Evolutionary conservation across 2,888 invertebrate species (phyloP).

Genomic region (Poecilobothrus nobilitatus): DNA sequence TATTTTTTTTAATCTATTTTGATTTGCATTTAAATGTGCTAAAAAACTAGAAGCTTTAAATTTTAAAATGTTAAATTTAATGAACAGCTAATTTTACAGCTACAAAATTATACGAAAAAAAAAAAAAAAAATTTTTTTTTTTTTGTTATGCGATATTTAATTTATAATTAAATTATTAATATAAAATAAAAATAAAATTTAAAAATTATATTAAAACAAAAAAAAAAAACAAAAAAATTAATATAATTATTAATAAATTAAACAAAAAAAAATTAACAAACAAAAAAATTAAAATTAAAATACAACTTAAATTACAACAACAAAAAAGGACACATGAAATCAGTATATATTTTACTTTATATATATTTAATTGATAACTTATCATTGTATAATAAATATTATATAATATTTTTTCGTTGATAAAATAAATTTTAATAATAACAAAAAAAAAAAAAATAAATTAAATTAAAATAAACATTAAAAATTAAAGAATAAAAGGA

Average conservation of each 20-base stretch:
- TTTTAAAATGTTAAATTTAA: too few relatives aligned
- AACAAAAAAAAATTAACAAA: neutral
- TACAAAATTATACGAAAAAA: too few relatives aligned
- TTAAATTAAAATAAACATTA: slow-evolving; percentile 7
- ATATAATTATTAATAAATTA: neutral
- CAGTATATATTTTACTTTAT: slow-evolving; percentile 19
- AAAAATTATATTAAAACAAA: too few relatives aligned
- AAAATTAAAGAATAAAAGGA: neutral
- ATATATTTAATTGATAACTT: too few relatives aligned
- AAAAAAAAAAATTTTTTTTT: too few relatives aligned
- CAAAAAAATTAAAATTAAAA: neutral
- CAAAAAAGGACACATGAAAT: slow-evolving; percentile 26
- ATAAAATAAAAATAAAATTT: too few relatives aligned
- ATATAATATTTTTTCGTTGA: slow-evolving; percentile 2
- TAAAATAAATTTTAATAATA: slow-evolving; percentile 12
- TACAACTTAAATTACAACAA: slow-evolving; percentile 24
- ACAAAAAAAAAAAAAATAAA: slow-evolving; percentile 16
- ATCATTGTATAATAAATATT: too few relatives aligned
- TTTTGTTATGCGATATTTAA: neutral
- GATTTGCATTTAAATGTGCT: too few relatives aligned
- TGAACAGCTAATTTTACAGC: too few relatives aligned
- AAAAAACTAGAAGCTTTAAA: too few relatives aligned
- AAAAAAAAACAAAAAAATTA: neutral
- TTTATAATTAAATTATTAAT: neutral
- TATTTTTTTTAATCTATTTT: too few relatives aligned